A percentile compares a stretch with the other conserved stretches of the same genome.
Conservation (phyloP, 2,113 vertebrate genomes). For the Tragelaphus buxtoni region DNA sequence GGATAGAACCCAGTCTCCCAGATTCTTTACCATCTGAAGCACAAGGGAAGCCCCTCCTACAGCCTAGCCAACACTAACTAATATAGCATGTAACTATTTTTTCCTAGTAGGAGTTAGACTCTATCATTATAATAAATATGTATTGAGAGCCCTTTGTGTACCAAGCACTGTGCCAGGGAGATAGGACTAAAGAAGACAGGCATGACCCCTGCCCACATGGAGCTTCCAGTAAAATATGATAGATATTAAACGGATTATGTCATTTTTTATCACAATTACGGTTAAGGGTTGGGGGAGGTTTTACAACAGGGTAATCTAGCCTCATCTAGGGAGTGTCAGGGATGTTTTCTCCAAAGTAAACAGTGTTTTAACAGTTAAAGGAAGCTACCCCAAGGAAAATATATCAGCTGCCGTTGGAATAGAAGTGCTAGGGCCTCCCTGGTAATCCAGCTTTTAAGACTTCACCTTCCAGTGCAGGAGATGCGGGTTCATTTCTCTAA, state of each 20-base stretch:
- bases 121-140: not conserved
- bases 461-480: not conserved
- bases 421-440: not conserved
- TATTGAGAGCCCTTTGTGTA: not conserved
- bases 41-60: not conserved
- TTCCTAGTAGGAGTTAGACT: not conserved
- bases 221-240: not conserved
- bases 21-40: not conserved
- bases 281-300: not conserved
- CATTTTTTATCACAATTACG: not conserved
- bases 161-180: not conserved
- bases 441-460: not conserved
- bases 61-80: not conserved
- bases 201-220: not conserved
- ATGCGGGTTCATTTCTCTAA: not conserved
- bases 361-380: not conserved
- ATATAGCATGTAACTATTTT: not conserved
- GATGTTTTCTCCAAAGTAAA: not conserved
- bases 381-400: not conserved
- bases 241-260: not conserved
- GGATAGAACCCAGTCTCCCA: not conserved
- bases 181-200: not conserved
- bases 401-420: not conserved
- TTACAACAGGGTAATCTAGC: not conserved
- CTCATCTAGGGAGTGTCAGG: not conserved